phyloP scores from a whole-genome alignment of 2,888 invertebrate genomes.

The Drosophila crucigera region DNA sequence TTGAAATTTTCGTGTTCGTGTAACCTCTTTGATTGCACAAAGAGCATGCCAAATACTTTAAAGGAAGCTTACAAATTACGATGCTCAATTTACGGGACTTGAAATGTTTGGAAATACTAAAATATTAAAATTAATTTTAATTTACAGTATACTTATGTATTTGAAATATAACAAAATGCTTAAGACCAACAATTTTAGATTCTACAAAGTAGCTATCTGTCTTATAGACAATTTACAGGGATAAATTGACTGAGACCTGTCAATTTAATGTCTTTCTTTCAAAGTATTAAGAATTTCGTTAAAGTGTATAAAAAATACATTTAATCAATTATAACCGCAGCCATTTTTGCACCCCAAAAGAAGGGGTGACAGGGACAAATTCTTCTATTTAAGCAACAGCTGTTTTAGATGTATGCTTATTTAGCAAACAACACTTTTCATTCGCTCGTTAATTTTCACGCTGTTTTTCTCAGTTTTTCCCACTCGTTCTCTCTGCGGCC shows the following conservation, averaged over 20 bases:
- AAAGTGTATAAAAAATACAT: background rate
- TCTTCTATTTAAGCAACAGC: constrained; percentile 29
- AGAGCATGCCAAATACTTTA: constrained; percentile 37
- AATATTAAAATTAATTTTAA: too few species aligned
- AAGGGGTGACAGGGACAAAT: constrained; percentile 9
- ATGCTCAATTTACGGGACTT: background rate
- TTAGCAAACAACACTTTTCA: constrained; percentile 49
- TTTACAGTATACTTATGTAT: too few species aligned
- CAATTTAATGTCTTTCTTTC: background rate
- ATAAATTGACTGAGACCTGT: background rate
- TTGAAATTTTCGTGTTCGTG: background rate
- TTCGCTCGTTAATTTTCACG: constrained; percentile 56
- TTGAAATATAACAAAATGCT: too few species aligned
- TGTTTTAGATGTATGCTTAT: constrained; percentile 34
- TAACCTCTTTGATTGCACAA: constrained; percentile 15
- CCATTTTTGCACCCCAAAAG: background rate
- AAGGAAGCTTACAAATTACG: constrained; percentile 10
- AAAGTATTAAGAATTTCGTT: background rate
- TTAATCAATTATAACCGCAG: background rate
- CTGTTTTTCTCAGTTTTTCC: constrained; percentile 28
- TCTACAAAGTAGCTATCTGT: background rate
- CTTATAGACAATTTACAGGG: background rate
- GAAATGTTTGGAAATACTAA: background rate
- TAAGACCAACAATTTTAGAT: too few species aligned
- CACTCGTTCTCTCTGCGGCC: background rate